Base-by-base conservation (phyloP, 2,888 invertebrate genomes). In the Palloptera scutellata region DNA sequence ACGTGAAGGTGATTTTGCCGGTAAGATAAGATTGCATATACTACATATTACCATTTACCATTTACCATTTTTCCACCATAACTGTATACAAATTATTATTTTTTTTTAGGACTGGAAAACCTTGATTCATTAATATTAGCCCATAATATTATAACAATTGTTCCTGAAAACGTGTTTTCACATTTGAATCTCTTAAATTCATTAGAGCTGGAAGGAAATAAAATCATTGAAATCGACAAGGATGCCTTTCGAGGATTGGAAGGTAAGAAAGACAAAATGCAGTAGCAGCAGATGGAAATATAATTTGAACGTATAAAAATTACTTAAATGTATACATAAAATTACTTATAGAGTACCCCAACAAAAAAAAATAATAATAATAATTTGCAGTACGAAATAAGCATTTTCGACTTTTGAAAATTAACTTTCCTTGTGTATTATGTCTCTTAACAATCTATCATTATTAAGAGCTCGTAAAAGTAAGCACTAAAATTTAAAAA, bases 191-290 rank as follows among this genome's bases (percentile, higher is more conserved):
- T 91, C 76, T 87, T 96, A 66, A 96, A 94, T 85, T 95, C 95
- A 5, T 86, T 96, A 80, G 95, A 96, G 86, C 86, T 96, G 75
- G 95, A 95, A 81, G 94, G 94, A 68, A 96, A 96, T 86, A 88
- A 88, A 78, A 95, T 96, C 74, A 89, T 88, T 74, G 88, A 89
- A 76, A 90, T 96, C 76, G 93, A 95, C 82, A 91, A 92, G 69
- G 92, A 92, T 75, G 95, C 95, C 40, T 96, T 96, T 81, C 88
- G 89, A 70, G 96, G 95, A 73, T 88, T 95, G 62, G 95, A 95
- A 90, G 94, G 95, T 95, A 17, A 53, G n/a, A 43, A n/a, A 30
- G 6, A 6, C 6, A 6, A 30, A 51, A 20, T 52, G n/a, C 8
- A 30, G 1, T 43, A 51, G 8, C n/a, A 20, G 6, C 5, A 54